Evolutionary conservation across 1,140 invertebrate species (phyloP).

Genomic region (Macrobrachium nipponense): DNA sequence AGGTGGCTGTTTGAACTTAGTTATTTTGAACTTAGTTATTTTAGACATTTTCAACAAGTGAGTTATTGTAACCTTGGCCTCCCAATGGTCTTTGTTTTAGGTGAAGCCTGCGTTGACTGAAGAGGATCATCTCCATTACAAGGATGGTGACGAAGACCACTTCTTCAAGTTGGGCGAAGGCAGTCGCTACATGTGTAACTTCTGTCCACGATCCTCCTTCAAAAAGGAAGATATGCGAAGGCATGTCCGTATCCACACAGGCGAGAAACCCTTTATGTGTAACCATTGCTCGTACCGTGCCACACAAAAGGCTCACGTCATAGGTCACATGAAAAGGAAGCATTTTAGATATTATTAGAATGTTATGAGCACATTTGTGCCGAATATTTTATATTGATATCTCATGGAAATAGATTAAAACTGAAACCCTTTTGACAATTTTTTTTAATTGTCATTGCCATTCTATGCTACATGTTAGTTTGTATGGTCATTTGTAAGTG

Average conservation of each 20-base stretch:
- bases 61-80: conserved; percentile 1
- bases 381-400: too few species aligned
- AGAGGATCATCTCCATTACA: conserved; percentile 14
- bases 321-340: conserved; percentile 37
- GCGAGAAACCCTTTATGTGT: conserved; percentile 40
- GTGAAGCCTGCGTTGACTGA: conserved; percentile 34
- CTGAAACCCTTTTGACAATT: too few species aligned
- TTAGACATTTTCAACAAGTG: not conserved
- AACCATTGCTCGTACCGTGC: conserved; percentile 38
- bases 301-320: conserved; percentile 48
- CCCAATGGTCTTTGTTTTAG: conserved; percentile 48
- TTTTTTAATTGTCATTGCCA: too few species aligned
- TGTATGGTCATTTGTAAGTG: too few species aligned
- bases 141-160: not conserved
- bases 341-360: not conserved
- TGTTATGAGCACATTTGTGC: too few species aligned
- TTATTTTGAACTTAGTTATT: not conserved
- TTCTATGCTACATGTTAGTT: too few species aligned
- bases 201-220: conserved; percentile 36
- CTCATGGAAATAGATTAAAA: too few species aligned
- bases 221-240: conserved; percentile 49
- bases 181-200: conserved; percentile 42
- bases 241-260: conserved; percentile 40
- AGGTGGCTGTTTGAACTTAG: not conserved
- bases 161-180: too few species aligned